Evolutionary conservation across 1,140 invertebrate species (phyloP), one percentile per base, ranked within the genome.

Genomic region (Babylonia areolata): DNA sequence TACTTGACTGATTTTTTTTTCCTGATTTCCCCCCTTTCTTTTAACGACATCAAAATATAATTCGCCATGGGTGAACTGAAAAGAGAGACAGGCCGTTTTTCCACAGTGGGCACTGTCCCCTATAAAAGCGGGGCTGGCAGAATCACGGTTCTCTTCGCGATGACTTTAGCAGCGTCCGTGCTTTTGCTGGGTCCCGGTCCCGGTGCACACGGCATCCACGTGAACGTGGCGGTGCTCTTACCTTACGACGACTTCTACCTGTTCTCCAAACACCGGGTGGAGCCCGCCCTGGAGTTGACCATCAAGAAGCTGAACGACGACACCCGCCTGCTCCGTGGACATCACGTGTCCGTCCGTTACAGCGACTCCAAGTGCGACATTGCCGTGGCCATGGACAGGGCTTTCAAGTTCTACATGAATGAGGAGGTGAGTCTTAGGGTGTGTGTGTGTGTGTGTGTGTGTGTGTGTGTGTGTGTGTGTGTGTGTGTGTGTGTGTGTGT

Each of bases 211-310:
- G 84, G 75, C 3, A 20, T 86, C 28, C 83, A 87, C 2, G 90
- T 90, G 12, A 89, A 89, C 51, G 91, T 97, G 28, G 96, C 96
- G 9, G 96, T 97, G 5, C 95, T 97, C 17, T 95, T 96, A 42
- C 97, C 97, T 0, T 94, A 94, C 5, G 95, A 96, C 91, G 95
- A 95, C 9, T 92, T 90, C 2, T 95, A 96, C 91, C 95, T 96
- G 51, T 97, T 96, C 90, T 96, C 96, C 9, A 91, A 97, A 87
- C 95, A 95, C 11, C 96, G 96, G 90, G 95, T 97, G 39, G 91
- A 97, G 84, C 97, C 97, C 0, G 96, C 97, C 15, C 95, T 98
- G 9, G 94, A 96, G 73, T 94, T 97, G 92, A 97, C 97, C 3
- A 95, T 97, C n/a, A 93, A 94, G 23, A 91, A 92, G 71, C 54